Evolutionary conservation across 2,888 invertebrate species (phyloP), one percentile per base, ranked within the genome.

Genomic region (Acanthosoma haemorrhoidale): DNA sequence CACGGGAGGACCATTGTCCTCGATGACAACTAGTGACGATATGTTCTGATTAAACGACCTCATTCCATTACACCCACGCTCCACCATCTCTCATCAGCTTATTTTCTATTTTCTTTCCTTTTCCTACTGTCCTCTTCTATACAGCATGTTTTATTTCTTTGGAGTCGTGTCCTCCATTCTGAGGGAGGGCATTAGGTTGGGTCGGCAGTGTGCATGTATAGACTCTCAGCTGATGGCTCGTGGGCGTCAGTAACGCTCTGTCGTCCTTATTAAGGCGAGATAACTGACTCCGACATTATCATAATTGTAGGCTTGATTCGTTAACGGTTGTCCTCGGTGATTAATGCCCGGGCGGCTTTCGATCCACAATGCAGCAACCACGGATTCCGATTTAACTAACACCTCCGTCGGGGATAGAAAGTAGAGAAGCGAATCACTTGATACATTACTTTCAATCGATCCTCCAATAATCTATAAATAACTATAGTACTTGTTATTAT

Each of bases 41-140:
- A 51, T 51, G 51, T 25, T 51, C 51, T 51, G 25, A 51, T 51
- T 51, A 51, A 51, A 51, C 21, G 25, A n/a, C 13, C 51, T 25
- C 51, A 25, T 51, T 51, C 51, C 51, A 51, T 51, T 51, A 51
- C 51, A 51, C 51, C 51, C 29, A 51, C 51, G 29, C 51, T n/a
- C 13, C n/a, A n/a, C n/a, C 21, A 51, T 51, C 51, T 25, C 29
- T 51, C 51, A 51, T 25, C 25, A 13, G 25, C 51, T 51, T 5
- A 21, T 51, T 51, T 51, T 51, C 51, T 51, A 25, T 25, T 51
- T 51, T n/a, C 25, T 51, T 51, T 51, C 29, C 29, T 25, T 21
- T 51, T 25, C 29, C 25, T 51, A n/a, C n/a, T n/a, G n/a, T 51
- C 25, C 25, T 51, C 25, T 51, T 25, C 51, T 51, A 21, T 51